phyloP scores from a whole-genome alignment of 2,113 vertebrate genomes.

The Empidonax alnorum region DNA sequence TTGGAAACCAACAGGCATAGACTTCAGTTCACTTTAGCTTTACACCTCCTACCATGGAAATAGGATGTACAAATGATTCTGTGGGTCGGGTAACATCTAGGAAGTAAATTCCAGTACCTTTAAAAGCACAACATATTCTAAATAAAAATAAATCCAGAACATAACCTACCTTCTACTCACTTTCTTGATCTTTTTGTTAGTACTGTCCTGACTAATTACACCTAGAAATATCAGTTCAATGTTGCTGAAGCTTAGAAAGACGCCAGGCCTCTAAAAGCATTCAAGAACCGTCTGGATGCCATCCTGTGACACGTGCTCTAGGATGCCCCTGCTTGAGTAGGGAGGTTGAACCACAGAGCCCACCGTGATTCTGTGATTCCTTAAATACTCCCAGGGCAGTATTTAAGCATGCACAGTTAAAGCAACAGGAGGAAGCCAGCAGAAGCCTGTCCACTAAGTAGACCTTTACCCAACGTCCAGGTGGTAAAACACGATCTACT shows the following conservation, averaged over 20 bases:
- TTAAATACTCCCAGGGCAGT: background rate
- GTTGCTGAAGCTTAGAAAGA: background rate
- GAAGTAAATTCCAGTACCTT: background rate
- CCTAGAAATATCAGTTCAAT: background rate
- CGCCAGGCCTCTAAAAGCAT: background rate
- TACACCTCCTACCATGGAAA: rapidly evolving
- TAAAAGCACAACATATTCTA: rapidly evolving
- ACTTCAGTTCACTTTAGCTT: background rate
- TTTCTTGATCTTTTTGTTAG: background rate
- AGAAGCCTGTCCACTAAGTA: background rate
- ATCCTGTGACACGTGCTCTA: background rate
- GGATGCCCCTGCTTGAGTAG: background rate
- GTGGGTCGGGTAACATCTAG: background rate
- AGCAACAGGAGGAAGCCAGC: background rate
- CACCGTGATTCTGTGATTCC: too few species aligned
- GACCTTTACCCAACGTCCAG: rapidly evolving
- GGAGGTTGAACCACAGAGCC: background rate
- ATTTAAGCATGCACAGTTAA: background rate
- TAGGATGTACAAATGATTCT: background rate
- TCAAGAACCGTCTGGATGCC: background rate
- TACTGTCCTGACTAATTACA: background rate
- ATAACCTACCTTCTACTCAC: background rate
- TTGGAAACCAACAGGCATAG: background rate
- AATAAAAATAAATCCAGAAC: background rate
- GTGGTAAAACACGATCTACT: background rate